Evolutionary conservation across 2,113 vertebrate genomes (phyloP), one percentile per base, ranked within the genome.

Genomic region (Machaerirhynchus nigripectus): DNA sequence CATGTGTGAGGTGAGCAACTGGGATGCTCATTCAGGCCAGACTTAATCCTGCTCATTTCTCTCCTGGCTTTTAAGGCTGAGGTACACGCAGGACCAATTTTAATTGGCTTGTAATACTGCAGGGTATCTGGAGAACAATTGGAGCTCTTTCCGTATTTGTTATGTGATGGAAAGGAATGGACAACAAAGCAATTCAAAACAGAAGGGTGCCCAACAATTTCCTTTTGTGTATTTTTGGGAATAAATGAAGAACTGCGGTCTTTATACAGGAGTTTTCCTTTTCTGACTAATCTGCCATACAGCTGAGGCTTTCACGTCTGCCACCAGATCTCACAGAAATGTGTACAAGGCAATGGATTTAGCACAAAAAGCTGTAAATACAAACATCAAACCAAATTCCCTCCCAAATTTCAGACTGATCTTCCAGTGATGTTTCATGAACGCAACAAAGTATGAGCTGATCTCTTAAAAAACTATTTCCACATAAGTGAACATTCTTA

Each of bases 51-150:
- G 28, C 27, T 67, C 35, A n/a, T 65, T 92, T 85, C 80, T 73
- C 50, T 81, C 46, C 30, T 49, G 47, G 42, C 57, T 93, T 79
- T 92, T 55, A 88, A 93, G 77, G 40, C 71, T 53, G 37, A 53
- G 46, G 37, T 53, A 73, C 11, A 16, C 2, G 23, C 47, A 92
- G 84, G 56, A 59, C 35, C 35, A 68, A 83, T 77, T 96, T 96
- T 96, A 97, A 95, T 93, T 95, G 85, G 90, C 87, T 88, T 85
- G 64, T 65, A 90, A 88, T 97, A 61, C 90, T 65, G 71, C 75
- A 73, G 79, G 90, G n/a, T 94, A 87, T 61, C 82, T 85, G 88
- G 46, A 78, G 74, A 82, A 70, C 13, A 4, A 84, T 1, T 55
- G 42, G 60, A 77, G 67, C 10, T 82, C 61, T 76, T 92, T 14